A percentile compares a stretch with the other conserved stretches of the same genome.
Conservation (phyloP, 2,888 invertebrate species). For the Meteorus cinctellus region DNA sequence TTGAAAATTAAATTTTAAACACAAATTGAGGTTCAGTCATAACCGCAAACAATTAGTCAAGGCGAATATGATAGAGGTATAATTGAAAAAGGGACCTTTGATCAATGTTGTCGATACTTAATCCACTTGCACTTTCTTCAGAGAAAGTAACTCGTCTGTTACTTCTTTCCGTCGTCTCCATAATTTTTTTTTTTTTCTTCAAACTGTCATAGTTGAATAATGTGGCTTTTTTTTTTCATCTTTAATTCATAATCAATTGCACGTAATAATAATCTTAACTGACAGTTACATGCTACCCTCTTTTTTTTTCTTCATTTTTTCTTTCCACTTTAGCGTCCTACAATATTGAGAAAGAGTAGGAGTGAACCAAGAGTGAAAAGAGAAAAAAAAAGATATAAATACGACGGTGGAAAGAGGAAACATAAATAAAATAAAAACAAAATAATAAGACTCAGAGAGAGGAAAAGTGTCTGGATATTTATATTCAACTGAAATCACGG, state of each 20-base stretch:
- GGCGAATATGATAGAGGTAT: not conserved
- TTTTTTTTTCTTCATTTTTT: not conserved
- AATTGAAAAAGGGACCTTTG: not conserved
- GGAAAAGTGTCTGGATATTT: slow-evolving; percentile 9
- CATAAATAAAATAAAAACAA: not conserved
- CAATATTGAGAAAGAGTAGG: not conserved
- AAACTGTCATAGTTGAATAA: not conserved
- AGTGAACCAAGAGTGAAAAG: not conserved
- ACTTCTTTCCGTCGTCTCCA: not conserved
- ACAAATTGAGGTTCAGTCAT: not conserved
- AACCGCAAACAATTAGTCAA: not conserved
- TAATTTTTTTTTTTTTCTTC: not conserved
- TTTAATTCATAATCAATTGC: not conserved
- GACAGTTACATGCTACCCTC: slow-evolving; percentile 3
- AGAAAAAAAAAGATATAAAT: not conserved
- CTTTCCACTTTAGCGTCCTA: not conserved
- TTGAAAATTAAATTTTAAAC: not conserved
- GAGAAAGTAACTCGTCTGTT: slow-evolving; percentile 9
- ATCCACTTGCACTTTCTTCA: not conserved
- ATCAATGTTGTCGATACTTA: not conserved
- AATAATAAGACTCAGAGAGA: not conserved
- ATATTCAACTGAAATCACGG: slow-evolving; percentile 8
- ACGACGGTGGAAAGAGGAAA: not conserved
- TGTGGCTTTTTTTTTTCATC: not conserved
- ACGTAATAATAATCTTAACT: not conserved